Evolutionary conservation across 2,113 vertebrate genomes (phyloP).

Genomic region (Uropsilus gracilis): DNA sequence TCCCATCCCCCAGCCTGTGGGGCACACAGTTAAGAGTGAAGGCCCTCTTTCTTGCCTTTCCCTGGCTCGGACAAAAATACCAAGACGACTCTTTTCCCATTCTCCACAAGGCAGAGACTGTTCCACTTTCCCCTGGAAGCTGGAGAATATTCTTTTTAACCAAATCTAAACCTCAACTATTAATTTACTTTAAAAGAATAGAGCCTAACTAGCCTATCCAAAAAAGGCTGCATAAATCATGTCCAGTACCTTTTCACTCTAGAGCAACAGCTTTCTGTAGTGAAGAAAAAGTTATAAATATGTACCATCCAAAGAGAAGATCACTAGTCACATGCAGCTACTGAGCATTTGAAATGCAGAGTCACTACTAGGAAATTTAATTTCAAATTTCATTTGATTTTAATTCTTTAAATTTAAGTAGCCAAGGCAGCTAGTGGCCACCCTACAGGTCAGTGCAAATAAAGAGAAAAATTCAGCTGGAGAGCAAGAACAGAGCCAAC

Average conservation of each 20-base stretch:
- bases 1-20: background rate
- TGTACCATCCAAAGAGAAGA: background rate
- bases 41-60: background rate
- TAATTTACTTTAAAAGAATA: slow-evolving; percentile 23
- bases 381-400: background rate
- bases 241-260: background rate
- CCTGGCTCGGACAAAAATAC: background rate
- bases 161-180: slow-evolving; percentile 34
- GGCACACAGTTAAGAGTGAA: background rate
- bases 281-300: background rate
- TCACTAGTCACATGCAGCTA: background rate
- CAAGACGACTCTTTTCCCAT: background rate
- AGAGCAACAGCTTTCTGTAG: background rate
- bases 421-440: background rate
- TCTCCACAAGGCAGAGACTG: background rate
- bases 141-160: background rate
- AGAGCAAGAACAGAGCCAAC: background rate
- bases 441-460: background rate
- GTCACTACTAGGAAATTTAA: background rate
- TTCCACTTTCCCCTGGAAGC: background rate
- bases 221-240: background rate
- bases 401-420: slow-evolving; percentile 9
- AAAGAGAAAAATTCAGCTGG: background rate
- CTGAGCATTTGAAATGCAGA: background rate
- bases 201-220: background rate